Base-by-base conservation (phyloP, 2,797 vertebrate species). In the Eulemur albifrons region DNA sequence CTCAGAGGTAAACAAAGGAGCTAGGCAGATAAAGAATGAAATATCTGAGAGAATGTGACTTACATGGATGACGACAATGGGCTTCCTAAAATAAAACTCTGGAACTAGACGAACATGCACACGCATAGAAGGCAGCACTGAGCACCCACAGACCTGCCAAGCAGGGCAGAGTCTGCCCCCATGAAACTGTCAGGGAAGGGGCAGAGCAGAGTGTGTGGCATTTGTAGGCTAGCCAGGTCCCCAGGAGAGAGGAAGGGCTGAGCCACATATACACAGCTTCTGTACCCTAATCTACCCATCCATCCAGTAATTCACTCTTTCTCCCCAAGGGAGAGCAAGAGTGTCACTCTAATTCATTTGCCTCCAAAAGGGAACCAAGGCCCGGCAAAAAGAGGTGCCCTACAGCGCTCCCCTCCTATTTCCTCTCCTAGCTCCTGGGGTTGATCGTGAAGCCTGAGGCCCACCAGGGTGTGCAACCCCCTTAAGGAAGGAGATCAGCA, bases 11-110 rank as follows among this genome's bases (percentile, higher is more conserved):
- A 91, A 88, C 4, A 72, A 89, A 2, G 17, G 15, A 43, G 8
- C 3, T 45, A 48, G 50, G 76, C 43, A 93, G 21, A 43, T 18
- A 72, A 32, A 23, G 32, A 90, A 35, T 45, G 52, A 61, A 67
- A 38, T 40, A 63, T 45, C n/a, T 93, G 45, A 85, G 38, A 81
- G 27, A 88, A 52, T 61, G 80, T 92, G 48, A 38, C 30, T 59
- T 89, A 59, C 5, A 20, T 72, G 18, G 1, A 20, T 84, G 21
- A 12, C 40, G 75, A 45, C 48, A 52, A 12, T 61, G 65, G 45
- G 17, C 5, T 72, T 61, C 23, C 7, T 45, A 84, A 83, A 70
- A 54, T 7, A 30, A 79, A 79, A 84, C 67, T 84, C 43, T 23
- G 48, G n/a, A 92, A 87, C 5, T 38, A 23, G 73, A 54, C 14